These are phyloP conservation scores for Knipowitschia caucasica DNA, from an alignment of 2,797 vertebrate species.

Conservation along the genomic window DNA sequence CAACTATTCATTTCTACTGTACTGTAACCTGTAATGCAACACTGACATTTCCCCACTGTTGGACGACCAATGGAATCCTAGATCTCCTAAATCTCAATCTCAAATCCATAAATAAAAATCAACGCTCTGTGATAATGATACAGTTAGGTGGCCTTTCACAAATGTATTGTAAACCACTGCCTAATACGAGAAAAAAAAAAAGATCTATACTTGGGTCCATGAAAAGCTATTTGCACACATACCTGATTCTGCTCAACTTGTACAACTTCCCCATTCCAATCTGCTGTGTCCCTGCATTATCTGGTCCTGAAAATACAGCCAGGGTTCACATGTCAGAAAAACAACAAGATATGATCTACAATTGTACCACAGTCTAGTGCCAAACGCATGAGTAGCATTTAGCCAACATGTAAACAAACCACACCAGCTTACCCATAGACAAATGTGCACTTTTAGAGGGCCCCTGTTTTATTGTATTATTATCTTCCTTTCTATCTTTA, in stretches of 20 bases:
- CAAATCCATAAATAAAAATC: too few species aligned
- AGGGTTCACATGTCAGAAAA: not conserved
- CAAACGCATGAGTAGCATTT: not conserved
- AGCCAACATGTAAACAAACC: not conserved
- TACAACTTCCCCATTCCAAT: not conserved
- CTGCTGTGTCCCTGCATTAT: not conserved
- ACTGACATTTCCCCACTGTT: too few species aligned
- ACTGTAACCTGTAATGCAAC: too few species aligned
- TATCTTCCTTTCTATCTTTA: not conserved
- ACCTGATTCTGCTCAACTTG: not conserved
- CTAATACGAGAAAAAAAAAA: too few species aligned
- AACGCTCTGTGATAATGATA: too few species aligned
- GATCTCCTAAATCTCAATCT: too few species aligned
- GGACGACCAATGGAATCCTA: too few species aligned
- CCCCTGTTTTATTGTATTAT: too few species aligned
- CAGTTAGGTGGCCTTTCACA: not conserved
- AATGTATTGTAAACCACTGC: not conserved
- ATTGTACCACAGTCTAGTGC: not conserved
- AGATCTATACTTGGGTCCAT: not conserved
- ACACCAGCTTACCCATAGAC: not conserved
- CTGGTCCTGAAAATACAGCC: constrained; percentile 35
- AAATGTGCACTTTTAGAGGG: too few species aligned
- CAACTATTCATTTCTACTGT: too few species aligned
- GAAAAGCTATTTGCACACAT: too few species aligned
- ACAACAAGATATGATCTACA: not conserved